Evolutionary conservation across 2,113 vertebrate species (phyloP).

Genomic region (Python bivittatus): DNA sequence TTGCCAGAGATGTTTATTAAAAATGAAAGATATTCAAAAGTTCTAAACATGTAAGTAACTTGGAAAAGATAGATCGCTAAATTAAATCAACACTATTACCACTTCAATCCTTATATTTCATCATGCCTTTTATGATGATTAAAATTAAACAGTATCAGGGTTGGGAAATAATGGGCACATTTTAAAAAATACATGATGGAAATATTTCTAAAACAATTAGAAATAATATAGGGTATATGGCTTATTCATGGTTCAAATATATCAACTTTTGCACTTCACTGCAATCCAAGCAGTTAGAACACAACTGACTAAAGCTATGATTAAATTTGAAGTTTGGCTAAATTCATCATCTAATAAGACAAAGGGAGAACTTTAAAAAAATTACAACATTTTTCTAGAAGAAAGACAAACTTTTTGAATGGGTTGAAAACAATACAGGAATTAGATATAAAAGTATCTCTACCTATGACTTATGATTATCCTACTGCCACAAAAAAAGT

Average conservation of each 20-base stretch:
- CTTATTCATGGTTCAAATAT: background rate
- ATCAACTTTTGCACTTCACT: background rate
- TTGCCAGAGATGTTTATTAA: background rate
- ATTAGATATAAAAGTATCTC: background rate
- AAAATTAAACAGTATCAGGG: background rate
- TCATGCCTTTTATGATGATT: background rate
- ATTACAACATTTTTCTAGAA: background rate
- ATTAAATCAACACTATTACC: background rate
- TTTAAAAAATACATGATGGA: background rate
- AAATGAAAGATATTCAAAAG: background rate
- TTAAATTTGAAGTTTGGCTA: background rate
- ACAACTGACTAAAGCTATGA: background rate
- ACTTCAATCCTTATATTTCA: background rate
- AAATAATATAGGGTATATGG: background rate
- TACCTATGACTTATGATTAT: background rate
- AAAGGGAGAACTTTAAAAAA: background rate
- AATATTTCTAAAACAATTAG: background rate
- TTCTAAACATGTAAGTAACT: background rate
- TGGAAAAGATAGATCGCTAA: background rate
- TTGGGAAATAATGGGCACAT: background rate
- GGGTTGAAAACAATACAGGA: background rate
- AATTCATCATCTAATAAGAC: background rate
- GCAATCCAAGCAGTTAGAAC: background rate
- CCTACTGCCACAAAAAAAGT: background rate
- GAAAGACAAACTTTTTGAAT: background rate